Base-by-base conservation (phyloP, 2,888 invertebrate genomes). In the Drosophila macrospina region DNA sequence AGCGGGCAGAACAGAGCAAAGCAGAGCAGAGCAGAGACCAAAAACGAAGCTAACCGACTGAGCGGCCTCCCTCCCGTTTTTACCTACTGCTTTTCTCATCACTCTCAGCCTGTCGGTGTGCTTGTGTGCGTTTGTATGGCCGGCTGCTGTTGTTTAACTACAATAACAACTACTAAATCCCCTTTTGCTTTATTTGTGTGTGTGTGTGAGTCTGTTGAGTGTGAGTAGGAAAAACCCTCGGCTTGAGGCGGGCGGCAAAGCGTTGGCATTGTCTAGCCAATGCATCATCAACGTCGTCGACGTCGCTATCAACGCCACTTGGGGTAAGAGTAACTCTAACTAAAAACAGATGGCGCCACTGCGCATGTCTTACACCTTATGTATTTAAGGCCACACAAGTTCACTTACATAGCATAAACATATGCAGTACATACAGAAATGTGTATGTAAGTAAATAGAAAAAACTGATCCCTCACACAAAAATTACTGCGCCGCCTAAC, bases 401-500 rank as follows among this genome's bases (percentile, higher is more conserved):
- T 24, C 54, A 54, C 32, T 20, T 3, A 20, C 20, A 20, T 20
- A 20, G 20, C 20, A 20, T 20, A 16, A 8, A 32, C 13, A 62
- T 26, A 20, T 8, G 11, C 7, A 48, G 8, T 26, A 48, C 42
- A 37, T 30, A 13, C 15, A 26, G 16, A 37, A 54, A 54, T 8
- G 6, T 28, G 36, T 67, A 48, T 65, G 60, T 61, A 63, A 52
- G 60, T 62, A 71, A 68, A 71, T 73, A 62, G 56, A 64, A 78
- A 73, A 75, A 76, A 82, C 83, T 88, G 88, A 88, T 84, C 83
- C 83, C 88, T 80, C 73, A 69, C 79, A 74, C 66, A 66, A 69
- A 69, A 41, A 39, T 64, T 37, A 54, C 39, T 39, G 42, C 48
- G 30, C 30, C 45, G 76, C 62, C 78, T 86, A 86, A 81, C 82